These are phyloP conservation scores for Caenorhabditis parvicauda DNA, from an alignment of 2,888 invertebrate species.

Conservation along the genomic window DNA sequence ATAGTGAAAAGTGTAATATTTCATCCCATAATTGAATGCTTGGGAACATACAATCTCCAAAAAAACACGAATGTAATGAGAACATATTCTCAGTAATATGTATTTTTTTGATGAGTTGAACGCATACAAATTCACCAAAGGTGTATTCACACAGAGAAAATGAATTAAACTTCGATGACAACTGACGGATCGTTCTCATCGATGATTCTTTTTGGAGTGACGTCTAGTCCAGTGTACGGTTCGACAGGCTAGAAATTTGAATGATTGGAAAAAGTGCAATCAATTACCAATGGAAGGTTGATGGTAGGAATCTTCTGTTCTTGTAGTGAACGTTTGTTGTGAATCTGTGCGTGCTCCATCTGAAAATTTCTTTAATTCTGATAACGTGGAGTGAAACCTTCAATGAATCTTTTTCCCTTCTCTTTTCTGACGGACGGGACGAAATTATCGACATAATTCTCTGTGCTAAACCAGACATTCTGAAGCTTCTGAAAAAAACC, in stretches of 20 bases:
- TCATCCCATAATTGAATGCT: too few relatives aligned
- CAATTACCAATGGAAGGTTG: constrained; percentile 19
- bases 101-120: too few relatives aligned
- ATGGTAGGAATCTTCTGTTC: constrained; percentile 20
- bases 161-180: constrained; percentile 25
- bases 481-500: too few relatives aligned
- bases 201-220: constrained; percentile 10
- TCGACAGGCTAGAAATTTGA: background rate
- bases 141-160: too few relatives aligned
- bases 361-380: constrained; percentile 3
- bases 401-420: constrained; percentile 9
- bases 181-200: constrained; percentile 25
- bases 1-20: too few relatives aligned
- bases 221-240: constrained; percentile 16
- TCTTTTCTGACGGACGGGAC: constrained; percentile 18
- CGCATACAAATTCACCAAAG: too few relatives aligned
- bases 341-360: constrained; percentile 27
- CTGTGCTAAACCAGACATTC: background rate
- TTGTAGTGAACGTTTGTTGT: constrained; percentile 12
- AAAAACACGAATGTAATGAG: too few relatives aligned
- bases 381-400: background rate
- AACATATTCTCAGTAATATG: too few relatives aligned
- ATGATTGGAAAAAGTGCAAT: background rate
- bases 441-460: background rate
- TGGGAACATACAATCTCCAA: too few relatives aligned